These are phyloP conservation scores for Arizona elegans DNA, from an alignment of 2,113 vertebrate genomes.

Conservation along the genomic window DNA sequence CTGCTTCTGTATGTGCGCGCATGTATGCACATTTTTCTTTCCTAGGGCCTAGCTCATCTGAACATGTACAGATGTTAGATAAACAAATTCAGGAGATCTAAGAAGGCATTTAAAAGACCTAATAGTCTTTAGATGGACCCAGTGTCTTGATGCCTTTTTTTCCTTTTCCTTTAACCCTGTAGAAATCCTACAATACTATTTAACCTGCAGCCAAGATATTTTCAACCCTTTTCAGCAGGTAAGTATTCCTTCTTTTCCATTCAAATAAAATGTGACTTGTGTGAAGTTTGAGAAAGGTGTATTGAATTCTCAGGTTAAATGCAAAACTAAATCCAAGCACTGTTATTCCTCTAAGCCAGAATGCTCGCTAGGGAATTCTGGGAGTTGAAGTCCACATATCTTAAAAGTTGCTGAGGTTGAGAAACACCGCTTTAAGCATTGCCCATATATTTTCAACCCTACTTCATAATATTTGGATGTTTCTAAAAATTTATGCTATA, in stretches of 20 bases:
- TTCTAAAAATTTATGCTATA: background rate
- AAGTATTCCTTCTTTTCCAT: slow-evolving; percentile 7
- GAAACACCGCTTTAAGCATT: background rate
- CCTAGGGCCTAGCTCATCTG: background rate
- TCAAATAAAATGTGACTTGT: background rate
- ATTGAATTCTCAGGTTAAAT: background rate
- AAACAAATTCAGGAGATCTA: background rate
- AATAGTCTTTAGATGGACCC: too few species aligned
- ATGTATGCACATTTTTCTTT: background rate
- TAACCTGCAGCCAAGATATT: slow-evolving; percentile 82
- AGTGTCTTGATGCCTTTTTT: background rate
- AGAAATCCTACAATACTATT: slow-evolving; percentile 90
- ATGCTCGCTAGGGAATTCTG: too few species aligned
- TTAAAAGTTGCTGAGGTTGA: too few species aligned
- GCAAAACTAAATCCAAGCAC: background rate
- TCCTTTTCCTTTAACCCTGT: background rate
- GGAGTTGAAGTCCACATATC: too few species aligned
- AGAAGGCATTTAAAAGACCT: background rate
- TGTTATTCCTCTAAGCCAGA: background rate
- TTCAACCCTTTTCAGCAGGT: slow-evolving; percentile 89
- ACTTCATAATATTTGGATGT: background rate
- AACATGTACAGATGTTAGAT: background rate
- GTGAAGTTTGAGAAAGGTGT: background rate
- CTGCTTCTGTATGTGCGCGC: background rate
- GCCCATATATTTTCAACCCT: background rate